These are phyloP conservation scores for Rhinoraja longicauda DNA, from an alignment of 2,797 vertebrate species.

Conservation along the genomic window DNA sequence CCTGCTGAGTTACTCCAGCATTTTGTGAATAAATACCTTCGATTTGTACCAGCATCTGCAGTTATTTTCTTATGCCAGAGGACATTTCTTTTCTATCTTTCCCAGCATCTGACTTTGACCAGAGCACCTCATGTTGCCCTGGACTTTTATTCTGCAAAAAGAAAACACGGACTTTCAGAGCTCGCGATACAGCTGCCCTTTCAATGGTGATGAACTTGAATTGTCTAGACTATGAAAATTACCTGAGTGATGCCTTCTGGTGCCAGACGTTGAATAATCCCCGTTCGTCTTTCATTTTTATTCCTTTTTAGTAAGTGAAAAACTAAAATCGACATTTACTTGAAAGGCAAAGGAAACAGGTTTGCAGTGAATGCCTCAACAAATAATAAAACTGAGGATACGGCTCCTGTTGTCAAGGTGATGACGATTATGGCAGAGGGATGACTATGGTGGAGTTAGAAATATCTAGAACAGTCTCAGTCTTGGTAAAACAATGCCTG, in stretches of 20 bases:
- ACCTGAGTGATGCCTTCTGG: not conserved
- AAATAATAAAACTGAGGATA: not conserved
- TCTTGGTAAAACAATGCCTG: not conserved
- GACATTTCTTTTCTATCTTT: too few relatives aligned
- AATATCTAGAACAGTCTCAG: not conserved
- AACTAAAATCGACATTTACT: slow-evolving; percentile 22
- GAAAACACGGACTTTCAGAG: not conserved
- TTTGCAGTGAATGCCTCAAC: not conserved
- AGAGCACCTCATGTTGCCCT: not conserved
- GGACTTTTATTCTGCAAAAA: not conserved
- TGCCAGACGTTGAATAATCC: not conserved
- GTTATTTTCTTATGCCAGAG: too few relatives aligned
- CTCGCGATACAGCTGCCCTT: not conserved
- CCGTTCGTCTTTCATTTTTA: not conserved
- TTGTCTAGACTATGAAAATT: not conserved
- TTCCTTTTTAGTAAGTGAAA: not conserved
- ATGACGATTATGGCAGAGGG: not conserved
- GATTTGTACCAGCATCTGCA: too few relatives aligned
- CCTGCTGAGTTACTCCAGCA: too few relatives aligned
- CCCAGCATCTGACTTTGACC: not conserved
- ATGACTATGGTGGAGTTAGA: not conserved
- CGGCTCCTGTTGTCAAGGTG: not conserved
- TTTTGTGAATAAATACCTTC: too few relatives aligned
- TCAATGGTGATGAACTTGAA: not conserved
- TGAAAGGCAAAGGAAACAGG: not conserved